Evolutionary conservation across 2,113 vertebrate species (phyloP).

Genomic region (Ivindomyrus marchei): DNA sequence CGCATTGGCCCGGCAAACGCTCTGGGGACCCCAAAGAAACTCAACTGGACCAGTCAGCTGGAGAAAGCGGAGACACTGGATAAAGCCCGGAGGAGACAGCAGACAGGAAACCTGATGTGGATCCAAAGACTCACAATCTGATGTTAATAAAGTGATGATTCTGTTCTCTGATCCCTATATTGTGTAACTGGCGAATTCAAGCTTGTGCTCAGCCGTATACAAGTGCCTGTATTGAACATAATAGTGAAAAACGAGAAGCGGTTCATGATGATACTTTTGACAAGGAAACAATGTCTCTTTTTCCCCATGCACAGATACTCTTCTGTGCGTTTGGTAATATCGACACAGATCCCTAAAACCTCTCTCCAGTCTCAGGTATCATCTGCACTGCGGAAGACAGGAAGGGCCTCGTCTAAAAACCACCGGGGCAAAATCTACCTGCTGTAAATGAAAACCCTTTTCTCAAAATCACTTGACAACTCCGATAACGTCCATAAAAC

Average conservation of each 20-base stretch:
- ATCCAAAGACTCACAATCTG: not conserved
- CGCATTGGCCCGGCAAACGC: not conserved
- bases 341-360: not conserved
- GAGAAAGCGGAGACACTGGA: not conserved
- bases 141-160: not conserved
- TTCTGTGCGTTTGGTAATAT: not conserved
- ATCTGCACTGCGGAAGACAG: not conserved
- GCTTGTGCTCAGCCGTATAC: not conserved
- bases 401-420: not conserved
- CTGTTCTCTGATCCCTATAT: not conserved
- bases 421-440: not conserved
- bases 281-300: not conserved
- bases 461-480: not conserved
- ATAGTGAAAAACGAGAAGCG: not conserved
- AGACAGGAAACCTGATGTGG: not conserved
- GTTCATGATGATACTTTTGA: not conserved
- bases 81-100: not conserved
- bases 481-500: not conserved
- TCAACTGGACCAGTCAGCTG: not conserved
- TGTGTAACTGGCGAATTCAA: not conserved
- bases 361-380: not conserved
- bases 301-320: not conserved
- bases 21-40: not conserved
- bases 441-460: not conserved
- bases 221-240: not conserved